These are phyloP conservation scores for Thamnophis elegans DNA, from an alignment of 2,797 vertebrate species.

Conservation along the genomic window DNA sequence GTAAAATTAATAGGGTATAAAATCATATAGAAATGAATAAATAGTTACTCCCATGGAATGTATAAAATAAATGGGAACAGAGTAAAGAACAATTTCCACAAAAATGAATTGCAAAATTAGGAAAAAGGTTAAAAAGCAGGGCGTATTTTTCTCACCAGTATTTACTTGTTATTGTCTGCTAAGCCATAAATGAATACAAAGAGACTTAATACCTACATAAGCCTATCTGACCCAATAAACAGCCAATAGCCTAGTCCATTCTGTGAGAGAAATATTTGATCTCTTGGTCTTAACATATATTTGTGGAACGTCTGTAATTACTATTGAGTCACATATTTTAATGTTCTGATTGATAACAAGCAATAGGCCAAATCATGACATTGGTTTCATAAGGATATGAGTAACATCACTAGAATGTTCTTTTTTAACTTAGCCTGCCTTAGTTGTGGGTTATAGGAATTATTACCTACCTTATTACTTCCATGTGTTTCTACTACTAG, in stretches of 20 bases:
- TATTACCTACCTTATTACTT: not conserved
- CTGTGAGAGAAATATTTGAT: not conserved
- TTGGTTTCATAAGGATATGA: not conserved
- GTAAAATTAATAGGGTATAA: not conserved
- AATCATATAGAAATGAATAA: not conserved
- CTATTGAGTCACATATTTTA: not conserved
- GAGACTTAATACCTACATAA: not conserved
- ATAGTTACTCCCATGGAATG: not conserved
- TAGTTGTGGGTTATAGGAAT: not conserved
- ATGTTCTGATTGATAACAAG: not conserved
- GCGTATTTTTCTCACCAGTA: not conserved
- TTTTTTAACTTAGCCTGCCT: not conserved
- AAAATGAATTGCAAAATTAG: not conserved
- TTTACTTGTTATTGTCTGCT: not conserved
- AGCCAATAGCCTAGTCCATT: not conserved
- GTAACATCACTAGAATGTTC: not conserved
- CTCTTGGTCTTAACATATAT: not conserved
- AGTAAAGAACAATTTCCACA: not conserved
- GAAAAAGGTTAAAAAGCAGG: not conserved
- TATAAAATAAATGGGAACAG: conserved; percentile 22
- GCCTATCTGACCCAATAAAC: not conserved
- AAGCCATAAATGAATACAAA: not conserved
- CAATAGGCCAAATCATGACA: not conserved
- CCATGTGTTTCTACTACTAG: not conserved
- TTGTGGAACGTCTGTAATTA: not conserved